Conservation (phyloP, 2,888 invertebrate genomes). For the Drosophila acutilabella region DNA sequence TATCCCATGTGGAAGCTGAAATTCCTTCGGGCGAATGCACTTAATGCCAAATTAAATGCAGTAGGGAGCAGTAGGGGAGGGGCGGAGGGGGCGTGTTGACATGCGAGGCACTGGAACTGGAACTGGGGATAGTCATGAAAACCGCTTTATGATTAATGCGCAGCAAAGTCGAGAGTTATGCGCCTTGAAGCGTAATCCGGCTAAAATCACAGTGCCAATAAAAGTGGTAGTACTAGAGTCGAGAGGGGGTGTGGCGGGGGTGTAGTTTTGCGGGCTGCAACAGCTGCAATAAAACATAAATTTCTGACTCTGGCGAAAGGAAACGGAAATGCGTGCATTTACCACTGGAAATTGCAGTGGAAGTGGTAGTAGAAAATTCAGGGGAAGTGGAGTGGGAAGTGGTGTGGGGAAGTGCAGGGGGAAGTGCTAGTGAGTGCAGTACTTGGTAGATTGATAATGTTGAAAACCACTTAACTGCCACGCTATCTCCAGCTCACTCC, state of each 20-base stretch:
- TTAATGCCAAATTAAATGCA: slow-evolving; percentile 80
- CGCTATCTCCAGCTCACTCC: slow-evolving; percentile 15
- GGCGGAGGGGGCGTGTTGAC: background rate
- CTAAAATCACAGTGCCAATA: slow-evolving; percentile 74
- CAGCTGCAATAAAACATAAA: slow-evolving; percentile 75
- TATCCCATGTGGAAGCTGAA: slow-evolving; percentile 46
- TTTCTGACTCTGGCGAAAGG: slow-evolving; percentile 43
- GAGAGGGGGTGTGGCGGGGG: background rate
- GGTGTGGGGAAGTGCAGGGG: background rate
- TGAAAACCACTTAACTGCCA: slow-evolving; percentile 68
- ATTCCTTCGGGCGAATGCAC: slow-evolving; percentile 56
- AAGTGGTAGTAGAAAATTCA: background rate
- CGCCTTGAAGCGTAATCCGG: slow-evolving; percentile 65
- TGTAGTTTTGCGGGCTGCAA: slow-evolving; percentile 30
- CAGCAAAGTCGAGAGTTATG: slow-evolving; percentile 62
- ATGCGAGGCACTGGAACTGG: background rate
- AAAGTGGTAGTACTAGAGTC: slow-evolving; percentile 46
- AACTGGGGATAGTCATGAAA: slow-evolving; percentile 44
- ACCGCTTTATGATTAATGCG: slow-evolving; percentile 75
- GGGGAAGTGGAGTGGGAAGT: background rate
- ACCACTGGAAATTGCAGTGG: slow-evolving; percentile 26
- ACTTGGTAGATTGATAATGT: slow-evolving; percentile 41
- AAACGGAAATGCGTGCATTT: slow-evolving; percentile 76
- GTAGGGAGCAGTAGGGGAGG: background rate
- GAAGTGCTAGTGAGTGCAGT: background rate